These are phyloP conservation scores for Charadrius vociferus DNA, from an alignment of 2,113 vertebrate genomes.

Conservation along the genomic window DNA sequence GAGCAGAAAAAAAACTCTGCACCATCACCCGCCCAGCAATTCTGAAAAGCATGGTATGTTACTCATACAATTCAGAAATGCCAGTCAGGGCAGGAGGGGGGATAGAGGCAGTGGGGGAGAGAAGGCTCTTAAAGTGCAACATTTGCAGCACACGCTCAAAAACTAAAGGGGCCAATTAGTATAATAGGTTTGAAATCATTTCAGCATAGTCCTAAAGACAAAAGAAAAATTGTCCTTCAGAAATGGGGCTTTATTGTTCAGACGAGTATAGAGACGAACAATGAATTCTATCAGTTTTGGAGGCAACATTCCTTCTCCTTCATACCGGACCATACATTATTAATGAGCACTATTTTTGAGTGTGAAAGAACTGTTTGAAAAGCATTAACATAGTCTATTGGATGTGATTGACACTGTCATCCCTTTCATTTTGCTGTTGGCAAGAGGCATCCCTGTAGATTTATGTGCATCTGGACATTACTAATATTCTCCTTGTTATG, in stretches of 20 bases:
- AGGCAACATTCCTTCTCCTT: slow-evolving; percentile 73
- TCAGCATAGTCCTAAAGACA: slow-evolving; percentile 71
- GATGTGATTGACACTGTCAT: slow-evolving; percentile 85
- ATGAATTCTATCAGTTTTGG: slow-evolving; percentile 75
- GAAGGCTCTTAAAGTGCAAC: slow-evolving; percentile 25
- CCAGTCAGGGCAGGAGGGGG: background rate
- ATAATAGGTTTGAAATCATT: slow-evolving; percentile 74
- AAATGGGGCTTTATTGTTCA: slow-evolving; percentile 70
- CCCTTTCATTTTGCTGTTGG: slow-evolving; percentile 80
- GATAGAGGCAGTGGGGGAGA: background rate
- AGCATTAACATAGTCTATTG: slow-evolving; percentile 82
- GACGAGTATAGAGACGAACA: slow-evolving; percentile 59
- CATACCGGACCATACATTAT: slow-evolving; percentile 81
- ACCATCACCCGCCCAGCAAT: background rate
- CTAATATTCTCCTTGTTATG: slow-evolving; percentile 81
- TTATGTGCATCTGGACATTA: slow-evolving; percentile 82
- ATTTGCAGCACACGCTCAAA: background rate
- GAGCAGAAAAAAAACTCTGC: slow-evolving; percentile 13
- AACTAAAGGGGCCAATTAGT: slow-evolving; percentile 71
- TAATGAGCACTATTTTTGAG: slow-evolving; percentile 81
- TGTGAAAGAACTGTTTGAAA: slow-evolving; percentile 86
- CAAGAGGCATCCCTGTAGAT: slow-evolving; percentile 79
- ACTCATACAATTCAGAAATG: slow-evolving; percentile 46
- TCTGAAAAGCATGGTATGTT: slow-evolving; percentile 62
- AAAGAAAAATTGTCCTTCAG: slow-evolving; percentile 75